Percentiles rank a stretch among this genome's conserved stretches.
Evolutionary conservation across 2,888 invertebrate species (phyloP).

Genomic region (Bedellia somnulentella): DNA sequence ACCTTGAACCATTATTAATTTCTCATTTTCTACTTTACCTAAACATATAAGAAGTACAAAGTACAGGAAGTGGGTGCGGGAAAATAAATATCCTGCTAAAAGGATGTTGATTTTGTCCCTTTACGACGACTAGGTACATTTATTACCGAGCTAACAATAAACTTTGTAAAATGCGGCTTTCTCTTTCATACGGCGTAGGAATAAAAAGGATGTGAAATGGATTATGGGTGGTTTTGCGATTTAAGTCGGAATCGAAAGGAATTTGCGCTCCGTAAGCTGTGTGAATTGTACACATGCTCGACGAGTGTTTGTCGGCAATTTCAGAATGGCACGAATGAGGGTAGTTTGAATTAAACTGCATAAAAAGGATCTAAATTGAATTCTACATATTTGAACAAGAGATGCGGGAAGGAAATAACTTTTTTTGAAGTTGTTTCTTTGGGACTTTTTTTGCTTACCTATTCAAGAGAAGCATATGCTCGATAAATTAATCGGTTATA

Average conservation of each 20-base stretch:
- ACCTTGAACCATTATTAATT: too few species aligned
- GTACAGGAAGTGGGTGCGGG: conserved; percentile 49
- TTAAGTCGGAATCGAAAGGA: neutral
- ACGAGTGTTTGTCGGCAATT: conserved; percentile 2
- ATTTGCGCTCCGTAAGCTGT: neutral
- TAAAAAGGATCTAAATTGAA: too few species aligned
- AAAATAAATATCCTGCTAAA: conserved; percentile 46
- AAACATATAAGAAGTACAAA: too few species aligned
- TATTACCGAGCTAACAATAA: neutral
- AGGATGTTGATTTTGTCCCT: conserved; percentile 48
- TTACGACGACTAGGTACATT: neutral
- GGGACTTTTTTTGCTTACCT: neutral
- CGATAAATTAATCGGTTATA: neutral
- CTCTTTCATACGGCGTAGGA: neutral
- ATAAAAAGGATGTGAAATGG: neutral
- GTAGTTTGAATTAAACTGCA: neutral
- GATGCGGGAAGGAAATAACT: neutral
- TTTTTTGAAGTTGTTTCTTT: neutral
- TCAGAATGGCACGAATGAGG: neutral
- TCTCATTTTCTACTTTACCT: too few species aligned
- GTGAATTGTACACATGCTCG: conserved; percentile 2
- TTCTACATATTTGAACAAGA: too few species aligned
- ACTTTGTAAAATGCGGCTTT: neutral
- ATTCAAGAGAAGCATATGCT: neutral
- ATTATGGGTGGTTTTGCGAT: neutral